Percentiles rank a stretch among this genome's conserved stretches.
Evolutionary conservation across 2,797 vertebrate genomes (phyloP).

Genomic region (Sebastes steindachneri): DNA sequence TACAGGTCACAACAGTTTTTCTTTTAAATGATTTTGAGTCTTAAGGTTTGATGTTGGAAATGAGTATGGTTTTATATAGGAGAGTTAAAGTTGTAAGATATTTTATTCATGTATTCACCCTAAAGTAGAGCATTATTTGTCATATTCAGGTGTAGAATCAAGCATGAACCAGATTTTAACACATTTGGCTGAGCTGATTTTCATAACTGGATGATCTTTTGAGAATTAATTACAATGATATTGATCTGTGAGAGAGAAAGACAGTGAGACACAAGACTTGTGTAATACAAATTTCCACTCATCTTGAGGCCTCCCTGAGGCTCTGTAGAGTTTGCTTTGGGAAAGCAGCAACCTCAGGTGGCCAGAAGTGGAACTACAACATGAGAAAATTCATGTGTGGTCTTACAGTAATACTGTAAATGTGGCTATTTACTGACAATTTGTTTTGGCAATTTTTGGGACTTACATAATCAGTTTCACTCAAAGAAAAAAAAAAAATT

Average conservation of each 20-base stretch:
- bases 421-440: not conserved
- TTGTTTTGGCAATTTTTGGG: not conserved
- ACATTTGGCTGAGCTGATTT: not conserved
- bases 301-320: not conserved
- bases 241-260: not conserved
- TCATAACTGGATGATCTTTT: not conserved
- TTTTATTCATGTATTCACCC: not conserved
- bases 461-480: not conserved
- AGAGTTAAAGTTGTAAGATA: not conserved
- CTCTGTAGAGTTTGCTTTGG: not conserved
- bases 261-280: not conserved
- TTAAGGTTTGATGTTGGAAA: not conserved
- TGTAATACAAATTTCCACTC: not conserved
- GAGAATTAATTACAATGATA: not conserved
- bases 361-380: conserved; percentile 30
- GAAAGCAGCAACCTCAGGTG: conserved; percentile 61
- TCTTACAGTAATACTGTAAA: not conserved
- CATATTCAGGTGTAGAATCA: not conserved
- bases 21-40: not conserved
- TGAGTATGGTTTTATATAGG: not conserved
- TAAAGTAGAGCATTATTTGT: not conserved
- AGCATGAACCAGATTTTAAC: not conserved
- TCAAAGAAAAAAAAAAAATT: not conserved
- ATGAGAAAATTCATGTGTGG: conserved; percentile 13
- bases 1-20: not conserved